Conservation (phyloP, 2,888 invertebrate genomes). For the Neoscelio sp. region DNA sequence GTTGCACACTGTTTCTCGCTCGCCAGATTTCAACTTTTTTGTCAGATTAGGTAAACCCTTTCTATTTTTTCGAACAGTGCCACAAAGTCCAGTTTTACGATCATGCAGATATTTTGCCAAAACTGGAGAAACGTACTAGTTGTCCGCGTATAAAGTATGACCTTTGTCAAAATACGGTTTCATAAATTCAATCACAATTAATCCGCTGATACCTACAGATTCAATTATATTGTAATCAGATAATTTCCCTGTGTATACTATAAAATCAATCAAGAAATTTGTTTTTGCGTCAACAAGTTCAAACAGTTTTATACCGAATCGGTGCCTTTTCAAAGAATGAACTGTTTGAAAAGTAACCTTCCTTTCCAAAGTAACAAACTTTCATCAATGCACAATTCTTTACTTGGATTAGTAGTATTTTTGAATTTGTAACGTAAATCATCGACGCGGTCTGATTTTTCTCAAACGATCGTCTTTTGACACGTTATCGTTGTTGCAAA, state of each 20-base stretch:
- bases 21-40: constrained; percentile 41
- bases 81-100: no score
- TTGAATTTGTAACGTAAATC: no score
- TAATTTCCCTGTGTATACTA: neutral
- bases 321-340: constrained; percentile 5
- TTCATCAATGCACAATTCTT: constrained; percentile 6
- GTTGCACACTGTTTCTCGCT: constrained; percentile 19
- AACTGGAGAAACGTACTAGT: no score
- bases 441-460: no score
- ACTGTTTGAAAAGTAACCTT: constrained; percentile 15
- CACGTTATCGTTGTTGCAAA: no score
- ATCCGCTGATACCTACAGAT: neutral
- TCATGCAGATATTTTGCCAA: no score
- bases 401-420: no score
- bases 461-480: no score
- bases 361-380: constrained; percentile 15
- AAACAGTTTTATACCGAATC: constrained; percentile 23
- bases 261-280: constrained; percentile 9
- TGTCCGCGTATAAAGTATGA: no score
- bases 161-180: no score
- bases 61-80: constrained; percentile 47
- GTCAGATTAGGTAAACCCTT: constrained; percentile 27
- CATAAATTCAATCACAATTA: no score
- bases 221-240: constrained; percentile 1
- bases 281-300: constrained; percentile 14